These are phyloP conservation scores for Hydroisotoma schaefferi DNA, from an alignment of 2,888 invertebrate species.

Conservation along the genomic window DNA sequence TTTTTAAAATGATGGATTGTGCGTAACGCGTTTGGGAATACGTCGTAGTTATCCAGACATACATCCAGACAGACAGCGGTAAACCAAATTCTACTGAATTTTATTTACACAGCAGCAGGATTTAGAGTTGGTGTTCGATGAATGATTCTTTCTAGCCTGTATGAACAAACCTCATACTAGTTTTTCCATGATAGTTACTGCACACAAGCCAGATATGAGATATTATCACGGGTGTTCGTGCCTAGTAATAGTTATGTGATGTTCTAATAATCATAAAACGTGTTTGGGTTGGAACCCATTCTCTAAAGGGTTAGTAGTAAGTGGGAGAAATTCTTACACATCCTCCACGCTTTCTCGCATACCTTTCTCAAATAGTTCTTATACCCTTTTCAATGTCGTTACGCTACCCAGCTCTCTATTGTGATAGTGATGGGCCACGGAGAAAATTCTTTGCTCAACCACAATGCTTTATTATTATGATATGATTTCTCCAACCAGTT, in stretches of 20 bases:
- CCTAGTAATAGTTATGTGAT: conserved; percentile 37
- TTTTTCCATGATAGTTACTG: too few species aligned
- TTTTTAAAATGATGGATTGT: too few species aligned
- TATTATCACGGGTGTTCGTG: conserved; percentile 33
- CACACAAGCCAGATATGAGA: conserved; percentile 15
- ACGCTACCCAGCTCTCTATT: too few species aligned
- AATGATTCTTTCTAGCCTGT: too few species aligned
- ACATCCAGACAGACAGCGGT: too few species aligned
- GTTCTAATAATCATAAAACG: conserved; percentile 43
- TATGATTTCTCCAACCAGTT: conserved; percentile 18
- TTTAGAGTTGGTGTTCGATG: too few species aligned
- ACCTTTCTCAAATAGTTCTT: background rate
- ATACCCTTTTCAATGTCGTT: background rate
- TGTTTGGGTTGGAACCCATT: conserved; percentile 23
- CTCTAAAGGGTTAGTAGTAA: conserved; percentile 1
- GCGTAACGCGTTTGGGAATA: too few species aligned
- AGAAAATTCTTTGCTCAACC: conserved; percentile 17
- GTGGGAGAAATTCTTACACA: background rate
- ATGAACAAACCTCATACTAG: too few species aligned
- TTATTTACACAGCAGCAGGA: too few species aligned
- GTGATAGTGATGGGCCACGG: too few species aligned
- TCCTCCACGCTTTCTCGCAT: background rate
- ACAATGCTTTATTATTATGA: conserved; percentile 36
- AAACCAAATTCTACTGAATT: too few species aligned
- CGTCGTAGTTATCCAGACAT: too few species aligned